Base-by-base conservation (phyloP, 1,140 invertebrate species). In the Microvelia longipes region DNA sequence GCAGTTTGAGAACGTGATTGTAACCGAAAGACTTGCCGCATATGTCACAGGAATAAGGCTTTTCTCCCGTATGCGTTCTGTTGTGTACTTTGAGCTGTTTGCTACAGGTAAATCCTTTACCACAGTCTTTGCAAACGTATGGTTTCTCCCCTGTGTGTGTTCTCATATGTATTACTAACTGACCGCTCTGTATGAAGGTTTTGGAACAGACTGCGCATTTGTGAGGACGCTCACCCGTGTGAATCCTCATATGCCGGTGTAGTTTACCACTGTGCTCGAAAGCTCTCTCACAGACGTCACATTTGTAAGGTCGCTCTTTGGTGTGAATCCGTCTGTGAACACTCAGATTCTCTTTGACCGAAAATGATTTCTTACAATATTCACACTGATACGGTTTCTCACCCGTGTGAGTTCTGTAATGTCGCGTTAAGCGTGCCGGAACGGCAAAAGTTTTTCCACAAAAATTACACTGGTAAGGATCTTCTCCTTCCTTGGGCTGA, bases 201-300 rank as follows among this genome's bases (percentile, higher is more conserved):
- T 94, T 94, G 68, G 88, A 86, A 78, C 95, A 98, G 65, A 95
- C 87, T n/a, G 86, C 87, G 78, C 95, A 98, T 75, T 91, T 91
- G 80, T 96, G 95, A 0, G 94, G 94, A 27, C 94, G 84, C 79
- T 97, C 94, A 0, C 95, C 87, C 0, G 92, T 94, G 77, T 94
- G 92, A 72, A 93, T 94, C 66, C 92, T 85, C 87, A 94, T 94
- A 78, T 96, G 94, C 2, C 94, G 85, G 75, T 94, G 92, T 29
- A 96, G 80, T 77, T 96, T 93, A 0, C 94, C 93, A 30, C 90
- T 91, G 79, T 96, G 93, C 76, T 96, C 92, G 76, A 94, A 96
- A 0, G 93, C 93, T 0, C 93, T 85, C 1, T 88, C 88, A 79
- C 94, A 97, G 27, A 94, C 90, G 64, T 92, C 87, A 77, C 94